Conservation (phyloP, 2,113 vertebrate species). For the Progne subis region DNA sequence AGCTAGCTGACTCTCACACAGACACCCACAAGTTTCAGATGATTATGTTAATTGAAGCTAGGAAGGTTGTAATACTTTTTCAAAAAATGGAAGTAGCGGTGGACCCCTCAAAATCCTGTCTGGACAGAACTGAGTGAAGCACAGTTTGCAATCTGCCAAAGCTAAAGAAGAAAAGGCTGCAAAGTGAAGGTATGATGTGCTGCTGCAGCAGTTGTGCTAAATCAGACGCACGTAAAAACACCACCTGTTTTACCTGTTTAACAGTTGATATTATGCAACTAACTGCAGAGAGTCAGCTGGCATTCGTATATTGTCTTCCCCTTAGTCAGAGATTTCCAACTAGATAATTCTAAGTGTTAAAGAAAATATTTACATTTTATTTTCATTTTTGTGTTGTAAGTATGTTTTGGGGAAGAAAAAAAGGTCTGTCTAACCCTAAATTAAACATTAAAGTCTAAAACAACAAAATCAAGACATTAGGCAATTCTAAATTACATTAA, state of each 20-base stretch:
- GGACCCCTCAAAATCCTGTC: background rate
- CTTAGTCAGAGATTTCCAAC: background rate
- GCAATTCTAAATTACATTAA: background rate
- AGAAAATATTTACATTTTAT: background rate
- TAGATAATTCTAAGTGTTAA: background rate
- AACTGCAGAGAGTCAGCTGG: background rate
- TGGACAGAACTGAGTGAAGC: background rate
- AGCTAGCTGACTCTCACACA: background rate
- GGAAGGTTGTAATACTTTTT: background rate
- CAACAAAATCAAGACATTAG: background rate
- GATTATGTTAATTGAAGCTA: background rate
- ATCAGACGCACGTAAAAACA: background rate
- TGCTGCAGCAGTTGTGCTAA: background rate
- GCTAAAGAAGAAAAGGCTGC: background rate
- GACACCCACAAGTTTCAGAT: background rate
- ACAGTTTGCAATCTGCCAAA: background rate
- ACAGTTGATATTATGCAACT: background rate
- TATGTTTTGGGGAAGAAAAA: background rate
- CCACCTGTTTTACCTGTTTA: conserved; percentile 2
- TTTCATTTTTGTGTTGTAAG: background rate
- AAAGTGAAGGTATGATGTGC: background rate
- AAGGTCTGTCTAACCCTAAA: background rate
- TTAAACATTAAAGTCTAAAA: background rate
- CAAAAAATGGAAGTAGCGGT: background rate
- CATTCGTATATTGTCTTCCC: accelerated